Percentiles rank a stretch among this genome's conserved stretches.
These are phyloP conservation scores for Enteromius treurensis DNA, from an alignment of 2,797 vertebrate species.

Conservation along the genomic window DNA sequence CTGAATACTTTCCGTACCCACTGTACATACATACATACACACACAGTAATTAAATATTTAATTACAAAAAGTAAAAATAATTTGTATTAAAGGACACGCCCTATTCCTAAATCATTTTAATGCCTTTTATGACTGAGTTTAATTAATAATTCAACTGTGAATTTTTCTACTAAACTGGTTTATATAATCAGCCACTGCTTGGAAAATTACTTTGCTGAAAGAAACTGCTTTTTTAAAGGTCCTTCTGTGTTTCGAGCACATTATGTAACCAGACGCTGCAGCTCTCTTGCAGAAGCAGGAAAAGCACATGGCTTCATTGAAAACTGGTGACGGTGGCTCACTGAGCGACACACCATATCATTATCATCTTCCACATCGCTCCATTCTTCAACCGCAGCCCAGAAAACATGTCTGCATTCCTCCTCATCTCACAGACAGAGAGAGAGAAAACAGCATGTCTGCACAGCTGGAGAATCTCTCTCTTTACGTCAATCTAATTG, in stretches of 20 bases:
- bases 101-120: constrained; percentile 4
- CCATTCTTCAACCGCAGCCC: constrained; percentile 1
- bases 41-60: neutral
- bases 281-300: neutral
- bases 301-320: neutral
- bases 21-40: no score
- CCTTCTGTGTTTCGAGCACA: neutral
- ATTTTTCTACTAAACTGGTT: neutral
- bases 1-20: no score
- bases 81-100: neutral
- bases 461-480: constrained; percentile 13
- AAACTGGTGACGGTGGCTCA: neutral
- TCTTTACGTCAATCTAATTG: neutral
- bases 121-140: neutral
- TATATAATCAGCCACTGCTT: constrained; percentile 5
- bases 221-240: neutral
- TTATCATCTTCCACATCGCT: constrained; percentile 46
- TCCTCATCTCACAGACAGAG: constrained; percentile 19
- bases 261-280: neutral
- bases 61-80: neutral
- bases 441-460: constrained; percentile 9
- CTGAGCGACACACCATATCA: constrained; percentile 29
- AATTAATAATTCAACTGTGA: neutral
- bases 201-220: neutral
- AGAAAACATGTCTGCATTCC: constrained; percentile 26